Conservation (phyloP, 1,140 invertebrate species). For the Bombus difficillimus region DNA sequence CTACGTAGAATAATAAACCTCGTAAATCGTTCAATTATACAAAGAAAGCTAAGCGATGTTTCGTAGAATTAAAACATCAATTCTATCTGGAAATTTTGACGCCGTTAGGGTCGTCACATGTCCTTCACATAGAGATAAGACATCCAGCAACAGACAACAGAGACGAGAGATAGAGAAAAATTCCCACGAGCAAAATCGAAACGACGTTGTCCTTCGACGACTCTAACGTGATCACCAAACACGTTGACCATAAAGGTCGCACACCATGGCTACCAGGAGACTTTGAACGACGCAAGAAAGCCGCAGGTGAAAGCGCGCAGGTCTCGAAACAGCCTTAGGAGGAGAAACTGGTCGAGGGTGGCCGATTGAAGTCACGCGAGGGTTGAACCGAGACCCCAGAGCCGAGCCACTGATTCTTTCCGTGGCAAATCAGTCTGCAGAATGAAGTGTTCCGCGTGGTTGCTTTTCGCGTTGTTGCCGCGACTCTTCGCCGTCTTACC, state of each 20-base stretch:
- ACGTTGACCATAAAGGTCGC: not conserved
- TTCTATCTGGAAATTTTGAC: too few species aligned
- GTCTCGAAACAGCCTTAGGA: constrained; percentile 47
- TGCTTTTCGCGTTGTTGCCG: constrained; percentile 66
- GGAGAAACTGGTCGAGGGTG: constrained; percentile 45
- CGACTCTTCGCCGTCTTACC: constrained; percentile 62
- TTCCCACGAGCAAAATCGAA: not conserved
- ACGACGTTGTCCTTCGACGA: not conserved
- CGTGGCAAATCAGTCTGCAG: constrained; percentile 70
- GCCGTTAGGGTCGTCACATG: too few species aligned
- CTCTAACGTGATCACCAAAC: not conserved
- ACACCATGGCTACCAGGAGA: not conserved
- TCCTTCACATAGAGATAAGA: too few species aligned
- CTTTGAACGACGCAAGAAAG: constrained; percentile 14
- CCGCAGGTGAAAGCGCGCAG: constrained; percentile 58
- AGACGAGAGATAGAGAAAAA: too few species aligned
- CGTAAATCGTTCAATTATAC: too few species aligned
- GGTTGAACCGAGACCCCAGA: constrained; percentile 52
- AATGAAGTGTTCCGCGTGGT: constrained; percentile 73
- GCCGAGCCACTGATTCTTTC: constrained; percentile 70
- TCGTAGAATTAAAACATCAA: too few species aligned
- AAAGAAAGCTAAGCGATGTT: too few species aligned
- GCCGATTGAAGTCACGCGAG: constrained; percentile 45
- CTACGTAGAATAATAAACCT: too few species aligned
- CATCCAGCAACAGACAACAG: too few species aligned